Percentiles rank a stretch among this genome's conserved stretches.
phyloP scores from a whole-genome alignment of 2,888 invertebrate genomes.

The Catocala fraxini region DNA sequence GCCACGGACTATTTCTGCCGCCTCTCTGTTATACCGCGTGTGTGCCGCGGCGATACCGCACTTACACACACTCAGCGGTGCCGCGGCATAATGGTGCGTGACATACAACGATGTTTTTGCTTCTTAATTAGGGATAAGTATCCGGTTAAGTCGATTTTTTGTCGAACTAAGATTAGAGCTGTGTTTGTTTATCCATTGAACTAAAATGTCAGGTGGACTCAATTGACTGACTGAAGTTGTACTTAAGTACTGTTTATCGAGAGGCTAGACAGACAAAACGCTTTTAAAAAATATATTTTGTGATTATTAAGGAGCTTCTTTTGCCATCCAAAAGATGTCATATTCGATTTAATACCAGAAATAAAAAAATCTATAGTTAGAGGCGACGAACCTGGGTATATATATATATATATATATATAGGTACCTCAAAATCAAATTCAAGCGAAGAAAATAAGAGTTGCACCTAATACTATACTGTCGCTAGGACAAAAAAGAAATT shows the following conservation, averaged over 20 bases:
- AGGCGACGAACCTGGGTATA: too few species aligned
- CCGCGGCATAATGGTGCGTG: slow-evolving; percentile 74
- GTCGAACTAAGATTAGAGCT: slow-evolving; percentile 31
- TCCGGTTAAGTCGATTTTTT: slow-evolving; percentile 66
- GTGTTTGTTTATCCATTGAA: slow-evolving; percentile 20
- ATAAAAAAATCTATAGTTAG: too few species aligned
- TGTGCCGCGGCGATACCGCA: slow-evolving; percentile 48
- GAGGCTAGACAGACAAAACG: too few species aligned
- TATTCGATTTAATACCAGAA: too few species aligned
- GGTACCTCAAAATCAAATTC: too few species aligned
- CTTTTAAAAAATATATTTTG: too few species aligned
- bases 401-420: too few species aligned
- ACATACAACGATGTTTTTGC: slow-evolving; percentile 71
- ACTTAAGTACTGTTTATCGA: too few species aligned
- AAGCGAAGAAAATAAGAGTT: too few species aligned
- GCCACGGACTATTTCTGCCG: slow-evolving; percentile 70
- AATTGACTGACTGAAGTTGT: neutral
- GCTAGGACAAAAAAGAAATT: neutral
- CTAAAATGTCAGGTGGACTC: slow-evolving; percentile 9
- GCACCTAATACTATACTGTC: too few species aligned
- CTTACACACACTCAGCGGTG: slow-evolving; percentile 64
- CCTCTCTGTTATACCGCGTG: slow-evolving; percentile 41
- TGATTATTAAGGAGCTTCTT: too few species aligned
- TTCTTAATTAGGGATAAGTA: slow-evolving; percentile 84
- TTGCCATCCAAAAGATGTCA: too few species aligned